Base-by-base conservation (phyloP, 2,113 vertebrate genomes). In the Microtus ochrogaster region DNA sequence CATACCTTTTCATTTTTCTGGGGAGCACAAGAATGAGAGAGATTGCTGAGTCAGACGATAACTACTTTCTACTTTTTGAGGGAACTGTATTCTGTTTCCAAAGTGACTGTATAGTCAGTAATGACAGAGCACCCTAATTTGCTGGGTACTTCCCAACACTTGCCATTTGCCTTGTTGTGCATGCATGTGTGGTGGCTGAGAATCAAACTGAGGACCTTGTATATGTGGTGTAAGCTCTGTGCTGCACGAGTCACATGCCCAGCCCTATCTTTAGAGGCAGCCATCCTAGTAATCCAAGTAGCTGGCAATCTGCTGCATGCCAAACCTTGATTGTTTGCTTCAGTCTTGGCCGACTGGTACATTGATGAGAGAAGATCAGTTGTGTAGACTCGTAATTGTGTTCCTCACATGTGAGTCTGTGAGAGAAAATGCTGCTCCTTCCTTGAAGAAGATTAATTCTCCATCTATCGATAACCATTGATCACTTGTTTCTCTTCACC, bases 361-460 rank as follows among this genome's bases (percentile, higher is more conserved):
- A 10, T 58, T 86, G 65, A 68, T 30, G 10, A 84, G 33, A 70
- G 12, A 78, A 78, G 77, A 26, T 82, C 66, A 92, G n/a, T 83
- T 68, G 39, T 85, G 6, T 77, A 81, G n/a, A 49, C 58, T 47
- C 26, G 41, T 89, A 78, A 78, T n/a, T n/a, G 41, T 70, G 14
- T 47, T 87, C 1, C 55, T n/a, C 10, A 63, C 5, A 9, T 84
- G 58, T 88, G 81, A 83, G 22, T 95, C 83, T 68, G 91, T 78
- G 65, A 90, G n/a, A 95, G n/a, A 93, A 93, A 90, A 95, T 81
- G 24, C 78, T 30, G 12, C 22, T 78, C 21, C 6, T 55, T 55
- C 52, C 52, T 55, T 72, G 68, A 33, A 72, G 33, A 72, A 72
- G 68, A 72, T 72, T 72, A 14, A 72, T 72, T 72, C 68, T 72